Evolutionary conservation across 2,888 invertebrate species (phyloP), one percentile per base, ranked within the genome.

Genomic region (Cerceris ruficornis): DNA sequence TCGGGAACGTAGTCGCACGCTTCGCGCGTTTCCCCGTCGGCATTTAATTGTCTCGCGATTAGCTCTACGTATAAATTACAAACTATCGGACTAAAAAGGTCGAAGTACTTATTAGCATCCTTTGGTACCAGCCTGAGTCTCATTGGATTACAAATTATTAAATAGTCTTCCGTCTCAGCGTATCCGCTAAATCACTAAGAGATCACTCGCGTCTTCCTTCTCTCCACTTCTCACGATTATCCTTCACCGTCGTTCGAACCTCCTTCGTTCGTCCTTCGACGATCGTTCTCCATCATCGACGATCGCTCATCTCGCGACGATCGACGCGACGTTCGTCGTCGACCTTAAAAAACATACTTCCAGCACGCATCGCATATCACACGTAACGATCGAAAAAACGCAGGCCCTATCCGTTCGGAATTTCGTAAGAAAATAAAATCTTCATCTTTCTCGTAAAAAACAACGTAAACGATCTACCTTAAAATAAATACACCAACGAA

Each of bases 61-160:
- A 71, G 72, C 73, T 58, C 78, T 83, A 81, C 64, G 58, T 78
- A 77, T 78, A 78, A 86, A 82, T 86, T 85, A 86, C 78, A 86
- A 86, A 85, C 75, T 75, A 83, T 85, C 71, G 76, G 72, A 79
- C 80, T 86, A 86, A 79, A 80, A 86, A 69, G 58, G 49, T 83
- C 77, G 61, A 81, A 83, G 75, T 85, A 85, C 77, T 82, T 79
- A 59, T 74, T 78, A 86, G 83, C 81, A 77, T 87, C 82, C 86
- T 88, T 88, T 87, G 89, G 88, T 88, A 84, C 84, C 86, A 89
- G 88, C 85, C 89, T 87, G 88, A 89, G 87, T 88, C 85, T 86
- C 81, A 81, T 84, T 83, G 65, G 76, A 85, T 84, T 88, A 84
- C 78, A 84, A 82, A 85, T 83, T 84, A 71, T 86, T 88, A 88